phyloP scores from a whole-genome alignment of 1,140 invertebrate genomes.

The Manduca sexta region DNA sequence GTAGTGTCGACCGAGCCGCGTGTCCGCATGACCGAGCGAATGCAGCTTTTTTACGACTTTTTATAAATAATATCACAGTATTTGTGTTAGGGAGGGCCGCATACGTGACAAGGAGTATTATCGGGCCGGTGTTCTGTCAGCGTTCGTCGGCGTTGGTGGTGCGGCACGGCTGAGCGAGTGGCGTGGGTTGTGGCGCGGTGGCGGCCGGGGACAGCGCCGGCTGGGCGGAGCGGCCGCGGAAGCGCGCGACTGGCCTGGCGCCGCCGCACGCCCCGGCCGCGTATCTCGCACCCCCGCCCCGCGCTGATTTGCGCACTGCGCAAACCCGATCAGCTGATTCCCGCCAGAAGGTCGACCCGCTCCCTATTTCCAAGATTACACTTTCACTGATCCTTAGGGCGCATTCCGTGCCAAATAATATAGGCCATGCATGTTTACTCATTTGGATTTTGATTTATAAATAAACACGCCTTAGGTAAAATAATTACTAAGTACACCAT shows the following conservation, averaged over 20 bases:
- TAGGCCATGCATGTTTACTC: too few relatives aligned
- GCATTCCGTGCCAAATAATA: too few relatives aligned
- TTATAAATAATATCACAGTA: slow-evolving; percentile 52
- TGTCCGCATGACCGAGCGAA: slow-evolving; percentile 40
- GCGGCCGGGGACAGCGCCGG: slow-evolving; percentile 13
- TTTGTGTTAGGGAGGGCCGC: slow-evolving; percentile 9
- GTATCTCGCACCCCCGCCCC: slow-evolving; percentile 22
- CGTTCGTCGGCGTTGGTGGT: neutral
- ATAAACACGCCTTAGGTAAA: too few relatives aligned
- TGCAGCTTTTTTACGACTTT: slow-evolving; percentile 12
- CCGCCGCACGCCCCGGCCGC: slow-evolving; percentile 32
- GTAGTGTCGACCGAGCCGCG: slow-evolving; percentile 15
- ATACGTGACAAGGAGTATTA: neutral
- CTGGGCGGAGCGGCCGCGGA: slow-evolving; percentile 33
- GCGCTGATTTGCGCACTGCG: slow-evolving; percentile 67
- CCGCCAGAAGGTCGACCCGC: slow-evolving; percentile 47
- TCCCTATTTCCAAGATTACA: slow-evolving; percentile 29
- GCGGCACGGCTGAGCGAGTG: neutral
- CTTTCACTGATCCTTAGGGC: slow-evolving; percentile 7
- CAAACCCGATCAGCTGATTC: slow-evolving; percentile 69
- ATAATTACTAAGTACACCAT: too few relatives aligned
- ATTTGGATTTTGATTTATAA: too few relatives aligned
- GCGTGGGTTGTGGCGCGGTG: slow-evolving; percentile 18
- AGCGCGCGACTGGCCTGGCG: slow-evolving; percentile 51
- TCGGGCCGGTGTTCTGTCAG: neutral